Evolutionary conservation across 2,113 vertebrate species (phyloP), one percentile per base, ranked within the genome.

Genomic region (Elephantulus edwardii): DNA sequence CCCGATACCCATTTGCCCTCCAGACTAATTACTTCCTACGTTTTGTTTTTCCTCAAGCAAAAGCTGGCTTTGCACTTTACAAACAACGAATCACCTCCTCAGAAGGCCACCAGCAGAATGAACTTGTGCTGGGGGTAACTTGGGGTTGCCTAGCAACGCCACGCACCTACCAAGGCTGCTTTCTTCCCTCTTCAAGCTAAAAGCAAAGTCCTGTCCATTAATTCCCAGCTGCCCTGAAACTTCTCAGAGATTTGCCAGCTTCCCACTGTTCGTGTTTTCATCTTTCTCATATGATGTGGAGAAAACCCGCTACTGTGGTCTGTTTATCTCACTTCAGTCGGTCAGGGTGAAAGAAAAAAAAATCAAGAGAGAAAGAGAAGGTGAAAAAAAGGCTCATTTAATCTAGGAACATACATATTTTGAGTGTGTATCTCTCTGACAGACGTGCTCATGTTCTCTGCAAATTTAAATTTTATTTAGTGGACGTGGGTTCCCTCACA

Each of bases 201-300:
- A 97, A 95, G 70, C 96, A 96, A 97, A 97, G 96, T 97, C 97
- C 95, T 97, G 96, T 97, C 97, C 97, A 97, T 98, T 98, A 97
- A 98, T 98, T 97, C 97, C 97, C 97, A 97, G 97, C 97, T 97
- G 96, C 96, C 97, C 40, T 84, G 93, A 97, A 98, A 98, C 96
- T 97, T 98, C 95, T 95, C 96, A 91, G 96, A 97, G 97, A 96
- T 97, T 97, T 95, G 83, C 96, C 81, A 96, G 97, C 96, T 97
- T 95, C 98, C 97, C 50, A 96, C 97, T 96, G 97, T 96, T 97
- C 95, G 0, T 97, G 97, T 98, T 98, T 97, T 97, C 96, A 95
- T 97, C 96, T 96, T 96, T 93, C 89, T 97, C 91, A 68, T 89
- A 92, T 16, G 93, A 97, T 97, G 91, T 95, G 97, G 94, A 96